phyloP scores from a whole-genome alignment of 1,140 invertebrate genomes.

The Linepithema humile region DNA sequence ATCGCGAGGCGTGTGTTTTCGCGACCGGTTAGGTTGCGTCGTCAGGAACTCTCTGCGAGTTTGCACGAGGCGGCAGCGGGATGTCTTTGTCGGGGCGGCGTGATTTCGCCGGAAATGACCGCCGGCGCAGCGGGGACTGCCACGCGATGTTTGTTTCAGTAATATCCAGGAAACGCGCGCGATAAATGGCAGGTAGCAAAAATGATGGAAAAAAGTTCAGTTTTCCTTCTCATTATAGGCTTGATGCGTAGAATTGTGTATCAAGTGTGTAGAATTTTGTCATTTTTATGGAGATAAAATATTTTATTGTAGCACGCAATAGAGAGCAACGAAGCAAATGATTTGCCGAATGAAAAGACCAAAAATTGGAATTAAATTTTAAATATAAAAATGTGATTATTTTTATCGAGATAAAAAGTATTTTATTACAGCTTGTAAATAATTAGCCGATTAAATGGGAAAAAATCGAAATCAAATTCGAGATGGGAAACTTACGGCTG shows the following conservation, averaged over 20 bases:
- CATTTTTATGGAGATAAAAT: not conserved
- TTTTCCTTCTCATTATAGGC: constrained; percentile 28
- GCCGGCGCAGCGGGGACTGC: constrained; percentile 24
- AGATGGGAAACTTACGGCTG: not conserved
- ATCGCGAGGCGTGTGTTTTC: not conserved
- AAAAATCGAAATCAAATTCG: too few species aligned
- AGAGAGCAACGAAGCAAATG: not conserved
- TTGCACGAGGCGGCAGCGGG: constrained; percentile 11
- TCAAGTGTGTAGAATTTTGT: not conserved
- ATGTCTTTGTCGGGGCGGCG: constrained; percentile 37
- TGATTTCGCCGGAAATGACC: constrained; percentile 35
- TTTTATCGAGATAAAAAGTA: too few species aligned
- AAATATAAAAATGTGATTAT: not conserved
- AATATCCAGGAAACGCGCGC: constrained; percentile 37
- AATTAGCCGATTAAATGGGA: too few species aligned
- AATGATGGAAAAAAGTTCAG: not conserved
- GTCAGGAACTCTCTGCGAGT: not conserved
- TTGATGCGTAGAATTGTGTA: not conserved
- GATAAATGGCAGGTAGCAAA: constrained; percentile 33
- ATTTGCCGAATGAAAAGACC: not conserved
- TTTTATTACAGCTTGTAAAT: too few species aligned
- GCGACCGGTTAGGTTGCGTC: not conserved
- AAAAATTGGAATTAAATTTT: not conserved
- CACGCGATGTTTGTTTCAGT: constrained; percentile 51
- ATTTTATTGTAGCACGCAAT: not conserved